Evolutionary conservation across 2,888 invertebrate genomes (phyloP), one percentile per base, ranked within the genome.

Genomic region (Octonoba sinensis): DNA sequence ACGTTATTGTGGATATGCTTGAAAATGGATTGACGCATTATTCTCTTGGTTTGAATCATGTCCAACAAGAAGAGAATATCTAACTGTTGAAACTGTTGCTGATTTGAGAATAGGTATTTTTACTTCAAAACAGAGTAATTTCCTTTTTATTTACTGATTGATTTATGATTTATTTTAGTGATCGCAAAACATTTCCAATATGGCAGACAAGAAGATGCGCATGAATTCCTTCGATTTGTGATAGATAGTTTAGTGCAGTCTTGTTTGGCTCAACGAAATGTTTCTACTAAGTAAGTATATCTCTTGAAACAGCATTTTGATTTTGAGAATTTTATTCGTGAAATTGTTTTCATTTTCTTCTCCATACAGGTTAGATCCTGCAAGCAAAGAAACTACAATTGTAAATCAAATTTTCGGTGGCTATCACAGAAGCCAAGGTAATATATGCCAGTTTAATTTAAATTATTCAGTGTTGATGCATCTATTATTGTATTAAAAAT

Each of bases 151-250:
- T n/a, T n/a, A n/a, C n/a, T n/a, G n/a, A n/a, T n/a, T n/a, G n/a
- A n/a, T n/a, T n/a, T n/a, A n/a, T n/a, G n/a, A n/a, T 51, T 47
- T 64, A 1, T 81, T 78, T 84, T 86, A 90, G 91, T 90, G 79
- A 92, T 93, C 86, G 92, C 96, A 87, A 93, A 95, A 87, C 96
- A 96, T 87, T 92, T 98, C 88, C 93, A 94, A 59, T 94, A 94
- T 85, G 97, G 97, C 0, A 91, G 96, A 22, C 98, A 99, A 89
- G 98, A 99, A 90, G 98, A 99, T 91, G 97, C 98, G 1, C 98
- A 98, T 89, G 98, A 99, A 89, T 98, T 98, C 89, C 90, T 99
- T 82, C 92, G 97, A 83, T 96, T 96, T 88, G 91, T 98, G 60
- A 92, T 98, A 20, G 97, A 98, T 89, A 94, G 96, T 62, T 96